Evolutionary conservation across 2,797 vertebrate species (phyloP), one percentile per base, ranked within the genome.

Genomic region (Paratrypauchen microcephalus): DNA sequence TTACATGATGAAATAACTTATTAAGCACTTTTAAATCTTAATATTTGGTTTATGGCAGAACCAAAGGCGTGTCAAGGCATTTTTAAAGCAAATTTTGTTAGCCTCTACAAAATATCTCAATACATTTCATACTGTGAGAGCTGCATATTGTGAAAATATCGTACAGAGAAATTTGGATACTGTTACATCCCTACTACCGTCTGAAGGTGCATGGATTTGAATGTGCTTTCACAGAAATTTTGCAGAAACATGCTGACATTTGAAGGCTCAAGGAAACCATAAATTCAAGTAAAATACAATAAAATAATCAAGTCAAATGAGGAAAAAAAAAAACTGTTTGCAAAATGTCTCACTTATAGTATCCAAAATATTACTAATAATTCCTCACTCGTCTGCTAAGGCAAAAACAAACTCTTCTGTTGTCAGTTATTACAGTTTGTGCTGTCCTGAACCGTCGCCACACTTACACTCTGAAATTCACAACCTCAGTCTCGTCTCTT

Each of bases 181-280:
- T 2, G 32, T 36, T 9, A 36, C 32, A 36, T 9, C 32, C 32
- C 32, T 36, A 9, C 24, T 50, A 65, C 41, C 36, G 58, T 69
- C 24, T 70, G 50, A 70, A 74, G 23, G 52, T 72, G 56, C 71
- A 68, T 50, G 21, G 57, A 47, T 71, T 12, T 71, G 36, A 73
- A 64, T 64, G 66, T 74, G 71, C 73, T 65, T 74, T 55, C 18
- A 75, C 41, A 73, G 55, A 79, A 52, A 61, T 65, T 45, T 64
- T 64, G 47, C 59, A 41, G 47, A 68, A 72, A 57, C 78, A 77
- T 68, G 57, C 41, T 59, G 71, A 60, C 28, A 21, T 68, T 70
- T 62, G 63, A 81, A 79, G 69, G 66, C 62, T 72, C 19, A 36
- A 70, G 1, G 36, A 75, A 21, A 77, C 73, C 69, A 74, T 23